These are phyloP conservation scores for Apodemia zela DNA, from an alignment of 2,888 invertebrate genomes.

Conservation along the genomic window DNA sequence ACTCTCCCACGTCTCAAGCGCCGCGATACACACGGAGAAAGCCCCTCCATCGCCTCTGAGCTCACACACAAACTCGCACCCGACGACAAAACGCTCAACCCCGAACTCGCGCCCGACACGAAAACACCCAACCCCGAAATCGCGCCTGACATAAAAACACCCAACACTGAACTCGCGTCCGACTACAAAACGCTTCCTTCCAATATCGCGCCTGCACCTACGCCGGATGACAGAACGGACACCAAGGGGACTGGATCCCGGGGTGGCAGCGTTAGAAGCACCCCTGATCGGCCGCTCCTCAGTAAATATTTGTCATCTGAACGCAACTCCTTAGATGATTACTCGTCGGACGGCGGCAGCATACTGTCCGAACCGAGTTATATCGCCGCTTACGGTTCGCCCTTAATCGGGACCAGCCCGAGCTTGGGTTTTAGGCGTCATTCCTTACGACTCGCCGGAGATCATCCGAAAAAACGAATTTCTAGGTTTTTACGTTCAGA, in stretches of 20 bases:
- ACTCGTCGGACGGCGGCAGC: conserved; percentile 52
- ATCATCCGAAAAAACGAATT: conserved; percentile 81
- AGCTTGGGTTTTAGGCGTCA: conserved; percentile 46
- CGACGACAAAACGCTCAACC: neutral
- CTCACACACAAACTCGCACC: conserved; percentile 24
- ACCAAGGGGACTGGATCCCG: conserved; percentile 31
- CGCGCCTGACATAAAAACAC: neutral
- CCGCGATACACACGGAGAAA: conserved; percentile 33
- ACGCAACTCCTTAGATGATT: conserved; percentile 57
- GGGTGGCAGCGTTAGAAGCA: conserved; percentile 46
- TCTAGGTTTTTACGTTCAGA: conserved; percentile 89
- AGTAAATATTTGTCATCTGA: conserved; percentile 79
- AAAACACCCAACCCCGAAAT: conserved; percentile 19
- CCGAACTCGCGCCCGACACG: conserved; percentile 25
- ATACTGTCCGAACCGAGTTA: conserved; percentile 58
- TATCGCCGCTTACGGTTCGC: conserved; percentile 58
- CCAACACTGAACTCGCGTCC: neutral
- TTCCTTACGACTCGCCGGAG: conserved; percentile 49
- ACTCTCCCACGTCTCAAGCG: conserved; percentile 58
- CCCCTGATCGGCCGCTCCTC: conserved; percentile 75
- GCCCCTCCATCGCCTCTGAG: conserved; percentile 33
- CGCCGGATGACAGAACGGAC: neutral
- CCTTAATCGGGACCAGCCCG: conserved; percentile 33
- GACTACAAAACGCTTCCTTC: neutral
- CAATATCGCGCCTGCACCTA: neutral